These are phyloP conservation scores for Himalopsyche anomala DNA, from an alignment of 2,888 invertebrate species.

Conservation along the genomic window DNA sequence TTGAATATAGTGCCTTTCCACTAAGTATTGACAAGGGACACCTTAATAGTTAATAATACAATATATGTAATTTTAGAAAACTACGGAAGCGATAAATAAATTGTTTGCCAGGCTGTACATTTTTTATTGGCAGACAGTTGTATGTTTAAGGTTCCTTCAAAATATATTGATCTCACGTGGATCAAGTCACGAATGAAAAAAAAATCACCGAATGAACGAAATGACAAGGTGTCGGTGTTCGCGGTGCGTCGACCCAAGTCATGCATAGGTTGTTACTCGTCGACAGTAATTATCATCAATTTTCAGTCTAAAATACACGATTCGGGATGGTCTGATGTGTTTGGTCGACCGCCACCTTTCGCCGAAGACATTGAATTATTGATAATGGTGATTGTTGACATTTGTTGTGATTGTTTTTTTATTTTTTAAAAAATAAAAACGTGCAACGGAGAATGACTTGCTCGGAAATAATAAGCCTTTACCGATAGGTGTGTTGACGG, in stretches of 20 bases:
- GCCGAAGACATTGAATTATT: background rate
- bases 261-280: background rate
- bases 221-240: background rate
- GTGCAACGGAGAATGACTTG: background rate
- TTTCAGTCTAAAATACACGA: slow-evolving; percentile 2
- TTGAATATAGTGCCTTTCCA: no score
- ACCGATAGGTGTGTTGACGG: no score
- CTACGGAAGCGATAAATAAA: no score
- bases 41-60: no score
- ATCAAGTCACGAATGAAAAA: slow-evolving; percentile 33
- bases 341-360: slow-evolving; percentile 17
- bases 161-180: slow-evolving; percentile 22
- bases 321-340: background rate
- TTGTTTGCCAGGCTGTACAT: no score
- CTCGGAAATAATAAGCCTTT: no score
- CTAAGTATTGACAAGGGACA: no score
- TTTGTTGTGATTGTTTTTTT: background rate
- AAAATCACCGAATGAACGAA: slow-evolving; percentile 1
- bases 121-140: no score
- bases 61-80: no score
- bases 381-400: background rate
- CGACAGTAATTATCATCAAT: background rate
- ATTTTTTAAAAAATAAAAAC: background rate
- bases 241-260: slow-evolving; percentile 1
- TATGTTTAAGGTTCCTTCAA: no score